A percentile compares a stretch with the other conserved stretches of the same genome.
Evolutionary conservation across 2,113 vertebrate species (phyloP).

Genomic region (Corynorhinus townsendii): DNA sequence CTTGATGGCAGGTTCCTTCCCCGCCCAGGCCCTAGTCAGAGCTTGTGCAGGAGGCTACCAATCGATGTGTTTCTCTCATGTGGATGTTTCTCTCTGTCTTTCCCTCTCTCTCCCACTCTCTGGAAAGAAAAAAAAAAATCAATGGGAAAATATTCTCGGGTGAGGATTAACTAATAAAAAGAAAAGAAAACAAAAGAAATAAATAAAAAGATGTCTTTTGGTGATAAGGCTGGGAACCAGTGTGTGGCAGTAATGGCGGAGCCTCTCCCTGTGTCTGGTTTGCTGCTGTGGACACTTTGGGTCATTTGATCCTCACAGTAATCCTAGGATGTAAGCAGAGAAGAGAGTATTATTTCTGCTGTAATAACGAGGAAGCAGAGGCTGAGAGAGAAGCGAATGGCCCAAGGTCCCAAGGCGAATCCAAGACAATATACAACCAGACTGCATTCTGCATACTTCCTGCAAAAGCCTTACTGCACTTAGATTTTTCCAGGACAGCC

Average conservation of each 20-base stretch:
- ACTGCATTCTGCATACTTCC: neutral
- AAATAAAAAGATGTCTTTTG: neutral
- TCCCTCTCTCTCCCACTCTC: no score
- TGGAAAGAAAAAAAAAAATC: no score
- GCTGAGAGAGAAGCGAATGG: neutral
- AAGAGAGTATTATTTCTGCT: neutral
- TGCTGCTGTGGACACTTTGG: fast-evolving
- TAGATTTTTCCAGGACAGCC: neutral
- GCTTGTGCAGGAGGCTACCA: no score
- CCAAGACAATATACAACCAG: neutral
- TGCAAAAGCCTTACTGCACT: neutral
- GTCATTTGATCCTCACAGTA: neutral
- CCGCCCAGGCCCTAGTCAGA: no score
- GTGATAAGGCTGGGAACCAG: neutral
- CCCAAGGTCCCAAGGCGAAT: neutral
- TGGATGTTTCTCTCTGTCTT: no score
- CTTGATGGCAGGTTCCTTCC: no score
- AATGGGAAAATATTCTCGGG: no score
- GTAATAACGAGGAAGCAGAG: neutral
- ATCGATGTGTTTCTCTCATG: no score
- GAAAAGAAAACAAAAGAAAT: no score
- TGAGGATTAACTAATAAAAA: no score
- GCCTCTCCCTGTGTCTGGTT: neutral
- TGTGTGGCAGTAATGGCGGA: neutral
- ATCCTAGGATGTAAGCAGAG: neutral